These are phyloP conservation scores for Galerucella nymphaeae DNA, from an alignment of 2,888 invertebrate species.

Conservation along the genomic window DNA sequence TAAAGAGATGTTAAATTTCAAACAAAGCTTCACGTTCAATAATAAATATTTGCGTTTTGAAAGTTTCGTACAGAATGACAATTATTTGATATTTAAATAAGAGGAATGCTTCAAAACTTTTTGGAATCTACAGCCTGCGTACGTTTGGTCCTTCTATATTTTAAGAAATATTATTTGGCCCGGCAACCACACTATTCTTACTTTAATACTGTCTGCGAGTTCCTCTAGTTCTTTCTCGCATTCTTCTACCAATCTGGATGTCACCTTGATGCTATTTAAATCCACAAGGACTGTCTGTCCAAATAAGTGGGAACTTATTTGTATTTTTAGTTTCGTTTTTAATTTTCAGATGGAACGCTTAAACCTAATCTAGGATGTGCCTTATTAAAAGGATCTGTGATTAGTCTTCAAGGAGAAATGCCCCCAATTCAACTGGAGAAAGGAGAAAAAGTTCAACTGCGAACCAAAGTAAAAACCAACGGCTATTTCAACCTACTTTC, in stretches of 20 bases:
- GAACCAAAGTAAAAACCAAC: conserved; percentile 74
- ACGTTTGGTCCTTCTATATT: too few species aligned
- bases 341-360: conserved; percentile 42
- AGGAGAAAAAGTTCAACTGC: conserved; percentile 58
- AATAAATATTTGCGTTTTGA: background rate
- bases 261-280: too few species aligned
- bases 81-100: background rate
- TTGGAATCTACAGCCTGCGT: background rate
- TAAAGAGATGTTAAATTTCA: background rate
- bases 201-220: too few species aligned
- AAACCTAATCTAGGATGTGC: conserved; percentile 64
- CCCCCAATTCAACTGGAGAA: conserved; percentile 49
- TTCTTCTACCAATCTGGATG: too few species aligned
- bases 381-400: conserved; percentile 66
- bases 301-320: too few species aligned
- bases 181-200: too few species aligned
- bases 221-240: too few species aligned
- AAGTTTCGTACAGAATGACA: background rate
- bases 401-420: conserved; percentile 64
- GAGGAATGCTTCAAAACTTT: conserved; percentile 6
- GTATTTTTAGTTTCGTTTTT: background rate
- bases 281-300: too few species aligned
- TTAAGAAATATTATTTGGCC: too few species aligned
- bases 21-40: background rate
- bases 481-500: conserved; percentile 75